These are phyloP conservation scores for Sebastes glaucus DNA, from an alignment of 2,797 vertebrate genomes.

Conservation along the genomic window DNA sequence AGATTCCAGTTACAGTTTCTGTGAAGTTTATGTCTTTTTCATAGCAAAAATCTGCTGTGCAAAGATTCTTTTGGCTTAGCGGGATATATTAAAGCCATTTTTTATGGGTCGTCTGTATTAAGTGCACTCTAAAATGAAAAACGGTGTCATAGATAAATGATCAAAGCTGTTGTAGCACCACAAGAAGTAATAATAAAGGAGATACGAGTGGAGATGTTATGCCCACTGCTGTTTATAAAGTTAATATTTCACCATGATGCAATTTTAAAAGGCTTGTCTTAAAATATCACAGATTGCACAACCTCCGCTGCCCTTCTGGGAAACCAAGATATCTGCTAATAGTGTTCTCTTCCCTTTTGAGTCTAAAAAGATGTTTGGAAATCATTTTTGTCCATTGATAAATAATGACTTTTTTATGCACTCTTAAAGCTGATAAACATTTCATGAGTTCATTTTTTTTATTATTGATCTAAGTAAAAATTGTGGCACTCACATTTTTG, in stretches of 20 bases:
- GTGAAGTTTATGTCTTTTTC: neutral
- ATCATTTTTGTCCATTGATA: neutral
- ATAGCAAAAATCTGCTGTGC: neutral
- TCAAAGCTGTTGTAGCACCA: neutral
- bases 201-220: neutral
- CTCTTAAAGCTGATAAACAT: neutral
- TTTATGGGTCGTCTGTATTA: conserved; percentile 8
- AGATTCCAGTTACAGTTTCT: neutral
- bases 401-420: neutral
- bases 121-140: neutral
- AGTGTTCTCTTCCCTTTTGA: neutral
- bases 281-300: neutral
- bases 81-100: conserved; percentile 17
- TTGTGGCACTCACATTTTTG: neutral
- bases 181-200: neutral
- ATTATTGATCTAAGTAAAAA: neutral
- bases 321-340: neutral
- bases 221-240: neutral
- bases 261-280: conserved; percentile 1
- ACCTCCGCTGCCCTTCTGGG: neutral
- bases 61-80: neutral
- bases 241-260: conserved; percentile 37
- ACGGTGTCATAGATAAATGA: neutral
- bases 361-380: neutral
- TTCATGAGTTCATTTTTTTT: neutral